Evolutionary conservation across 2,888 invertebrate genomes (phyloP), one percentile per base, ranked within the genome.

Genomic region (Andrena marginata): DNA sequence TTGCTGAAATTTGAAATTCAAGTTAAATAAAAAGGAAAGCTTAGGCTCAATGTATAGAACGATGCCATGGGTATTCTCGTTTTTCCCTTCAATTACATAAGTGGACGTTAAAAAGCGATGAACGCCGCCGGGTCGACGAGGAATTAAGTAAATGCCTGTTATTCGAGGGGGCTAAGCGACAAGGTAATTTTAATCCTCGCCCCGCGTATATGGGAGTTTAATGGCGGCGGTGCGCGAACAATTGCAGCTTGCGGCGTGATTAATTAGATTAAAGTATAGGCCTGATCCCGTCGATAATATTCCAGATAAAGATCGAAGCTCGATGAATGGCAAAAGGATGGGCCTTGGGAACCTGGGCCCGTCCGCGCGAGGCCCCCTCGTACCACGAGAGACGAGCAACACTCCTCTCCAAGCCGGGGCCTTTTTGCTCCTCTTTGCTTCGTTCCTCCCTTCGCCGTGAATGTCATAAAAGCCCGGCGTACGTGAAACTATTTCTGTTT

Each of bases 401-500:
- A 35, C 33, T 60, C 42, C 16, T 31, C 13, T 60, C 60, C 42
- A 0, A 16, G 42, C 16, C 42, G 16, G 0, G 16, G 16, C 42
- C 56, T 76, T 69, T 69, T 63, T 35, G 23, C 2, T 60, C 33
- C 31, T 26, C 33, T 42, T n/a, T 29, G 31, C 33, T 20, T 29
- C 76, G 64, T 76, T 73, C 77, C 71, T 67, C 72, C 65, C 62
- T 54, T 69, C 68, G 67, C 72, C 64, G 73, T 68, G 70, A 77
- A 84, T 72, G 87, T 89, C 85, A 85, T 87, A 90, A 89, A 88
- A 90, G 89, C 71, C 81, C 59, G 54, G 56, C 56, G 77, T 87
- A 87, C 89, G 88, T 86, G 88, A 87, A 88, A 88, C 89, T 89
- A 88, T 88, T 88, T 88, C 87, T 89, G 84, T 87, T 80, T 80